Evolutionary conservation across 2,113 vertebrate genomes (phyloP), one percentile per base, ranked within the genome.

Genomic region (Centropristis striata): DNA sequence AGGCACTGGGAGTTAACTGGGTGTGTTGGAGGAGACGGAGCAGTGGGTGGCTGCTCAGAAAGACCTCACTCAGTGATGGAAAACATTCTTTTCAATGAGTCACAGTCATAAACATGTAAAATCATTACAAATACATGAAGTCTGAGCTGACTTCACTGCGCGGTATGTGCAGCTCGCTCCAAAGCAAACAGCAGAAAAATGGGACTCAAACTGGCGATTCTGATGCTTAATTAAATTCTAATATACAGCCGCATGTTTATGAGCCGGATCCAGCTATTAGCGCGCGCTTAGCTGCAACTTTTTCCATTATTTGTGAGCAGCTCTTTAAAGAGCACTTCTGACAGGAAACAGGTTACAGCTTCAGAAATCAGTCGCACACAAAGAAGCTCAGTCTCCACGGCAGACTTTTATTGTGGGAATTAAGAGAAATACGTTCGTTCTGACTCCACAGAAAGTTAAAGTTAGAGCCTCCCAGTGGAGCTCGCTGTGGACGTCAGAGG

Each of bases 31-130:
- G 49, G 41, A 55, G 60, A 42, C 16, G 39, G 16, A 69, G 71
- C 51, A 20, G 78, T 81, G 73, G 76, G 73, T 83, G 79, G 71
- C 65, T 57, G 60, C 71, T 76, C 66, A 55, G 57, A 63, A 67
- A 64, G 78, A 86, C 84, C 84, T 85, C 88, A 83, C 72, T 81
- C 55, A 36, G 70, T 23, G 75, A 57, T 85, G 84, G 85, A 87
- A 77, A 80, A 85, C 80, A 54, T 70, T 73, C 82, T 59, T 76
- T 25, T 73, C 47, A 75, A 3, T 82, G 80, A 73, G 80, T 86
- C 81, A 74, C 55, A 42, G 74, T 50, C 77, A 57, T 83, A 69
- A 79, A 85, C 73, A 55, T 37, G 79, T 84, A 63, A 86, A 89
- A 83, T 80, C 67, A 63, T 84, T 80, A 86, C 53, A 55, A 51